These are phyloP conservation scores for Symphodus melops DNA, from an alignment of 2,113 vertebrate genomes.

Conservation along the genomic window DNA sequence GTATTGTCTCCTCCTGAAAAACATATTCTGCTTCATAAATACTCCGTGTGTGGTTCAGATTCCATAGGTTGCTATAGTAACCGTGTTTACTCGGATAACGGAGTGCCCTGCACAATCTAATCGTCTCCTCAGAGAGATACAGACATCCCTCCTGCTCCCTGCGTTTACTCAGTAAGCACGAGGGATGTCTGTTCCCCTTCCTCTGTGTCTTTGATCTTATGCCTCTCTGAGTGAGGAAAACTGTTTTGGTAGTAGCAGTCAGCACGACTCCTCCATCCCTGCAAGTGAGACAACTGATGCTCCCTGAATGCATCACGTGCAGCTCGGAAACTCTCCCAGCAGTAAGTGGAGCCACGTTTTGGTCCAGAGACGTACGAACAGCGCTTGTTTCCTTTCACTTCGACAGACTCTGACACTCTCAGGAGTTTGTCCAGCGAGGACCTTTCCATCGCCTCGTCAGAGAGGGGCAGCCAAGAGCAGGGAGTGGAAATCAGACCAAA, in stretches of 20 bases:
- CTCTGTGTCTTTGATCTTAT: conserved; percentile 53
- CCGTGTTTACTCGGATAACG: conserved; percentile 64
- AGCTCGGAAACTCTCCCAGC: conserved; percentile 63
- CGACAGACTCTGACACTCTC: conserved; percentile 52
- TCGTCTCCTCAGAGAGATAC: conserved; percentile 54
- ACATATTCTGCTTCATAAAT: conserved; percentile 20
- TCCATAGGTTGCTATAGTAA: conserved; percentile 39
- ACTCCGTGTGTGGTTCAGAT: conserved; percentile 28
- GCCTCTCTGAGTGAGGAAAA: conserved; percentile 32
- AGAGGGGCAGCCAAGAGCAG: conserved; percentile 40
- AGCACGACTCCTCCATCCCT: conserved; percentile 32
- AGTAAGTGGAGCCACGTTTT: conserved; percentile 69
- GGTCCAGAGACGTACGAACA: conserved; percentile 36
- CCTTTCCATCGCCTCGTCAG: conserved; percentile 50
- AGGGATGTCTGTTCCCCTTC: conserved; percentile 29
- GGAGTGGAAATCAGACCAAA: conserved; percentile 45
- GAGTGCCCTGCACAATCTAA: conserved; percentile 58
- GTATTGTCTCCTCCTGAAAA: conserved; percentile 9
- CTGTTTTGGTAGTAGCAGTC: conserved; percentile 54
- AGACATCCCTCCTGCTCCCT: conserved; percentile 5
- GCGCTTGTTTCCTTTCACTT: conserved; percentile 51
- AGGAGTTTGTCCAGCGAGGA: conserved; percentile 43
- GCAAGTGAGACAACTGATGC: conserved; percentile 18
- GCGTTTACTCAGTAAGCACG: conserved; percentile 40
- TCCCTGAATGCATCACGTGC: conserved; percentile 56